phyloP scores from a whole-genome alignment of 2,888 invertebrate genomes.

The Tryphoninae sp. region DNA sequence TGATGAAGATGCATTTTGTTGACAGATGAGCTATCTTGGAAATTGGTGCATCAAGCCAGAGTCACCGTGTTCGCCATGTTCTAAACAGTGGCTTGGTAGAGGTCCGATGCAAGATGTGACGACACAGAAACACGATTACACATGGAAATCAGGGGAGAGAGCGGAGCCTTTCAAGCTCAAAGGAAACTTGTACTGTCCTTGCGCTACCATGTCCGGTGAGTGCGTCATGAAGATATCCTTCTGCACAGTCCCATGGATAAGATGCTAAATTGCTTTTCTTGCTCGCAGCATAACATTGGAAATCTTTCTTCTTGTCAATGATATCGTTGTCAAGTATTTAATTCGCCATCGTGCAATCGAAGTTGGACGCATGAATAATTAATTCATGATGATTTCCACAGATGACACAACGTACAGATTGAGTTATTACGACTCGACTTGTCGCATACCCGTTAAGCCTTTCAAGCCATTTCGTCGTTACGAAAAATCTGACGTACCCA shows the following conservation, averaged over 20 bases:
- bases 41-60: constrained; percentile 76
- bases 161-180: constrained; percentile 64
- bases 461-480: constrained; percentile 82
- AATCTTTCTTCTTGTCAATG: not conserved
- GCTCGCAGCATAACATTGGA: not conserved
- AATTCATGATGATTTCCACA: constrained; percentile 68
- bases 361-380: constrained; percentile 19
- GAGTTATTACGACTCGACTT: constrained; percentile 85
- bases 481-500: constrained; percentile 82
- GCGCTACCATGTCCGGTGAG: constrained; percentile 73
- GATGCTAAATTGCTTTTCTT: not conserved
- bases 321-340: too few species aligned
- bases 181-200: constrained; percentile 70
- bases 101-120: constrained; percentile 89
- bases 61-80: constrained; percentile 70
- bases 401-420: constrained; percentile 86
- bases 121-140: constrained; percentile 88
- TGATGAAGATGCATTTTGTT: not conserved
- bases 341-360: not conserved
- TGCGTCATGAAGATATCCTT: constrained; percentile 5
- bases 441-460: constrained; percentile 79
- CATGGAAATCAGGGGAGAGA: constrained; percentile 72
- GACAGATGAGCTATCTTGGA: constrained; percentile 76
- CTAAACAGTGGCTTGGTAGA: constrained; percentile 78
- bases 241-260: not conserved